Evolutionary conservation across 2,797 vertebrate genomes (phyloP).

Genomic region (Semotilus atromaculatus): DNA sequence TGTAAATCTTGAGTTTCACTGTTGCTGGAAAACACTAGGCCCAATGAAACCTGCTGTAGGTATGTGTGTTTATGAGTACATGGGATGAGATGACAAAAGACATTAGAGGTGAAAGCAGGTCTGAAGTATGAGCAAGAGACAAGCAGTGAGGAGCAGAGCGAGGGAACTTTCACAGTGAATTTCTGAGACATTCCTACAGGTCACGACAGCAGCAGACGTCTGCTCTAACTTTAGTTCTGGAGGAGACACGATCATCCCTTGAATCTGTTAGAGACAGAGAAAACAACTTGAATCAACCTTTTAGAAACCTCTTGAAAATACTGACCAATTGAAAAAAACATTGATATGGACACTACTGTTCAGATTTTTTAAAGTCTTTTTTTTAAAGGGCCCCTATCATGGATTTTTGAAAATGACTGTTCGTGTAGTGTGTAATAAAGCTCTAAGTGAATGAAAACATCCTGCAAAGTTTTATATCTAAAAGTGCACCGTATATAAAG

Average conservation of each 20-base stretch:
- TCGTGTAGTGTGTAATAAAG: too few species aligned
- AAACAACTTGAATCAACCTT: neutral
- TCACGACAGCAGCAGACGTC: conserved; percentile 57
- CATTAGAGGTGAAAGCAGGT: conserved; percentile 11
- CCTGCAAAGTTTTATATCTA: too few species aligned
- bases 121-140: conserved; percentile 35
- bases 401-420: too few species aligned
- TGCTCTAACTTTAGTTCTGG: conserved; percentile 74
- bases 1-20: neutral
- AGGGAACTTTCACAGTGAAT: conserved; percentile 2
- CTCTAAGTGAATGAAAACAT: too few species aligned
- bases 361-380: too few species aligned
- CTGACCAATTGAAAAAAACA: neutral
- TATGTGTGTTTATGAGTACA: neutral
- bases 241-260: conserved; percentile 82
- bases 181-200: conserved; percentile 34
- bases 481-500: too few species aligned
- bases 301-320: neutral
- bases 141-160: neutral
- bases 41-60: neutral
- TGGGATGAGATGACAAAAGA: conserved; percentile 9
- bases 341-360: neutral
- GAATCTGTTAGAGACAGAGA: conserved; percentile 74
- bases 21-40: neutral
- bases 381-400: too few species aligned